Base-by-base conservation (phyloP, 2,888 invertebrate species). In the Oscheius myriophilus region DNA sequence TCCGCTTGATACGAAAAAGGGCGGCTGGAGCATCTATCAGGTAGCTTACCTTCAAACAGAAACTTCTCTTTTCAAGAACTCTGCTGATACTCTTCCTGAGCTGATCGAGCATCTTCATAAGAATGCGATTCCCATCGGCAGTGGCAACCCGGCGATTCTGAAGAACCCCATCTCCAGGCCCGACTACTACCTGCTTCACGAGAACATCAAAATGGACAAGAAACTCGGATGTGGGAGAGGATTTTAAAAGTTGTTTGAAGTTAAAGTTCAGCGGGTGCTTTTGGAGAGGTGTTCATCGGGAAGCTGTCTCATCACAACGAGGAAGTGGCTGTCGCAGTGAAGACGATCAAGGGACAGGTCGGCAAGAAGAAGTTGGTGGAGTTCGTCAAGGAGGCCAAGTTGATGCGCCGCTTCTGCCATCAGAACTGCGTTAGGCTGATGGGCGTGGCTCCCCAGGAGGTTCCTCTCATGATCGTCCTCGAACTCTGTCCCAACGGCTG, bases 401-500 rank as follows among this genome's bases (percentile, higher is more conserved):
- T 75, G 61, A 72, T 75, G 75, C 61, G 71, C 18, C 45, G 58
- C n/a, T 54, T 75, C 16, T 25, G 51, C 41, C 75, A 75, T 42
- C 66, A 41, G 4, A 75, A 75, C 45, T 71, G 71, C 25, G 75
- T 75, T 3, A 68, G 63, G 1, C 58, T 72, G 21, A 67, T 43
- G 25, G 80, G 80, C 2, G 72, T 80, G 12, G 75, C 75, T 6
- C 75, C 75, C 26, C 68, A 63, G 33, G 71, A 72, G 55, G 75
- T 72, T 55, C 75, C 75, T 16, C 41, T 75, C 39, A 75, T 75
- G 75, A 75, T 75, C 51, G 66, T 70, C n/a, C 57, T 75, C 42
- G 75, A 75, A 55, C 62, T 75, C 23, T 71, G 71, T 21, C 66
- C 69, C 9, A 75, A 77, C 18, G 81, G 81, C 18, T 72, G 71